Base-by-base conservation (phyloP, 1,140 invertebrate species). In the Trichomalopsis sarcophagae region DNA sequence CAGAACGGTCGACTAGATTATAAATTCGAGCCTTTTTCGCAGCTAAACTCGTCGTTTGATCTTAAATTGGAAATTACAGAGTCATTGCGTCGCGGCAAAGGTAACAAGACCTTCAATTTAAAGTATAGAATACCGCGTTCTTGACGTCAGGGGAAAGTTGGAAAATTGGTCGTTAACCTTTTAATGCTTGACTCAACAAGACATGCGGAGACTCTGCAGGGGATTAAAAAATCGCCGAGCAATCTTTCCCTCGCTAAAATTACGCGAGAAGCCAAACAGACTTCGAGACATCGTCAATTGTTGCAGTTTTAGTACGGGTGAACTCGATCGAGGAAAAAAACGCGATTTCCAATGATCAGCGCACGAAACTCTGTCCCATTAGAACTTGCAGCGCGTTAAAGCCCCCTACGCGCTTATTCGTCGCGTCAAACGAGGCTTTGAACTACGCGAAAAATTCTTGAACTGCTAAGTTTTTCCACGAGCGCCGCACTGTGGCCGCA, bases 141-240 rank as follows among this genome's bases (percentile, higher is more conserved):
- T 62, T 62, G 55, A 62, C 55, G 55, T n/a, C 21, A 62, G 55
- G 55, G 17, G 21, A 62, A 62, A 62, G 55, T 62, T 62, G 55
- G n/a, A 21, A 62, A 62, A 62, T 62, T 62, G 55, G 55, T 62
- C 55, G 55, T 62, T 62, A 62, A 62, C 55, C 55, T 62, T 62
- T 62, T 62, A n/a, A 17, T 62, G 21, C 55, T 62, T 21, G 55
- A 1, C 55, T 62, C 21, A 62, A 62, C 21, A 21, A 62, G 21
- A 62, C 17, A n/a, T n/a, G 21, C 55, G 21, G 55, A 62, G 55
- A 62, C 21, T n/a, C 40, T 44, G 21, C 1, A 62, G 55, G 55
- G 17, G 17, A 62, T 62, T 3, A 21, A 62, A 62, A 62, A 62
- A n/a, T 62, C 5, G 55, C 55, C 6, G 7, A 21, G n/a, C 55